Percentiles rank a stretch among this genome's conserved stretches.
phyloP scores from a whole-genome alignment of 2,888 invertebrate genomes.

The Beris morrisii region DNA sequence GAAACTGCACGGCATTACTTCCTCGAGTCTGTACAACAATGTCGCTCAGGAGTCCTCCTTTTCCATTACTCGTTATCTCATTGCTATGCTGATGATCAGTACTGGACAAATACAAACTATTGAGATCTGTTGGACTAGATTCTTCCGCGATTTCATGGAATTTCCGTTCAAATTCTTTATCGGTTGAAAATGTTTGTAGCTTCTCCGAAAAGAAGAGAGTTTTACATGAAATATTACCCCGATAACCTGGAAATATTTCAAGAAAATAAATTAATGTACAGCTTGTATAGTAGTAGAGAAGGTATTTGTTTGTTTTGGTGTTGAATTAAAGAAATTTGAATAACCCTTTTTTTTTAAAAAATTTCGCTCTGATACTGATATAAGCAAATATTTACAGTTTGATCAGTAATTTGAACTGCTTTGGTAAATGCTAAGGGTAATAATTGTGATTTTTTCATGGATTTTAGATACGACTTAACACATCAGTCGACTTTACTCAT shows the following conservation, averaged over 20 bases:
- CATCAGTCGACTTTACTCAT: too few species aligned
- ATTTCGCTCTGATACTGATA: too few species aligned
- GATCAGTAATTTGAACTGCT: too few species aligned
- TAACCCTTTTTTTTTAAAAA: too few species aligned
- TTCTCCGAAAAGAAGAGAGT: conserved; percentile 54
- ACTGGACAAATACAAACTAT: background rate
- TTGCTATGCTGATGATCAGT: conserved; percentile 6
- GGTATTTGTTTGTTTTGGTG: too few species aligned
- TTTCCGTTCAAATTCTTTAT: conserved; percentile 53
- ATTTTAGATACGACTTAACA: too few species aligned
- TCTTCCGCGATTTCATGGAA: conserved; percentile 47
- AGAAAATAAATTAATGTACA: too few species aligned
- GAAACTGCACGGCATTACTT: conserved; percentile 28
- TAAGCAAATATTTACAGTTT: too few species aligned
- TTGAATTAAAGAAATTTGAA: too few species aligned
- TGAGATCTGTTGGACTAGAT: background rate
- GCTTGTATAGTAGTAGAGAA: too few species aligned
- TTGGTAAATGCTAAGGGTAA: too few species aligned
- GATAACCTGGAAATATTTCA: conserved; percentile 45
- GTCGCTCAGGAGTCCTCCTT: conserved; percentile 12
- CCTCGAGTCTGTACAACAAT: conserved; percentile 25
- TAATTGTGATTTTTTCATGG: too few species aligned
- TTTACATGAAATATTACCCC: conserved; percentile 54
- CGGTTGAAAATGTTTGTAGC: conserved; percentile 50
- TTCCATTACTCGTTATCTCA: background rate